Base-by-base conservation (phyloP, 2,888 invertebrate species). In the Leptinotarsa rubiginosa region DNA sequence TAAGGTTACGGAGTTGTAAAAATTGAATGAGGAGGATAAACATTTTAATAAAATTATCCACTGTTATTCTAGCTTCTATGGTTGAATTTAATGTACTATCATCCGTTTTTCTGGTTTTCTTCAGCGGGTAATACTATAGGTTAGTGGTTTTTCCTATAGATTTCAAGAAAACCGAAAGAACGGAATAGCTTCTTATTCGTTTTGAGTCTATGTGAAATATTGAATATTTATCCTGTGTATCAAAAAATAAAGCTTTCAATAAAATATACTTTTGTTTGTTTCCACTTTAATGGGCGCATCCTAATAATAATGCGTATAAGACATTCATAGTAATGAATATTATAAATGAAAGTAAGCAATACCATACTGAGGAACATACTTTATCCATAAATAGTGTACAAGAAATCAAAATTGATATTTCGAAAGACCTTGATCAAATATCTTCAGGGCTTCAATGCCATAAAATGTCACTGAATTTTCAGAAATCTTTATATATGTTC, bases 191-290 rank as follows among this genome's bases (percentile, higher is more conserved):
- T 79, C 82, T 74, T 79, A 81, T 78, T 79, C 79, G 81, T 79
- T 85, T 85, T 83, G 82, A 86, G 82, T 87, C 81, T 85, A 86
- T 87, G 87, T 87, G 86, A 87, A 79, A 81, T 85, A 86, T 74
- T 72, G 69, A 84, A 81, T 85, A 86, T 86, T 79, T 85, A 84
- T 82, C 83, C 86, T 85, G 83, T 87, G 86, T 87, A 87, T 86
- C 85, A 85, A 84, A 84, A 80, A 81, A 85, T 85, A 86, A 86
- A 86, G 86, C 87, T 87, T 87, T 86, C 86, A 85, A 84, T 84
- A 85, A 70, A 75, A 16, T 69, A 22, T 22, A n/a, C 2, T 31
- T 62, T 41, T 31, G 41, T 31, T 47, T 66, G 7, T 3, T 16
- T 47, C 15, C n/a, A 41, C 10, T 41, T 41, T 41, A 10, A 31